Percentiles rank a stretch among this genome's conserved stretches.
phyloP scores from a whole-genome alignment of 92 coral and sea anemone species.

The Muricea muricata region DNA sequence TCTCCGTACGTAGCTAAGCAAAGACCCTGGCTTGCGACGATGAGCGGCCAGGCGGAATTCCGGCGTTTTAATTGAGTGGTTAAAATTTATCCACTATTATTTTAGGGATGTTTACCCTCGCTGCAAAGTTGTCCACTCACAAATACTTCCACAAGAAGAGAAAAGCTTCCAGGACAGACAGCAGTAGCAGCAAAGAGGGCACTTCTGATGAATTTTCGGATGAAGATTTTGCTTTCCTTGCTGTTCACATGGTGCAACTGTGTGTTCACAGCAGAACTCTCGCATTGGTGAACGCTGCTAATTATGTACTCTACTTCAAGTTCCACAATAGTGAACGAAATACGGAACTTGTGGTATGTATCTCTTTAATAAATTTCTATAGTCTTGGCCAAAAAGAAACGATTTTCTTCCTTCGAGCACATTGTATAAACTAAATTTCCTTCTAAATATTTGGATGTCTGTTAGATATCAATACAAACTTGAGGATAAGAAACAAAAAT shows the following conservation, averaged over 20 bases:
- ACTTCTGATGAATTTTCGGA: slow-evolving; percentile 45
- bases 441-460: too few relatives aligned
- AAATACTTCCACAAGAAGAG: slow-evolving; percentile 83
- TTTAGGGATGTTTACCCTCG: slow-evolving; percentile 71
- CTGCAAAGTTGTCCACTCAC: slow-evolving; percentile 84
- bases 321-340: slow-evolving; percentile 76
- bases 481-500: too few relatives aligned
- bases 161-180: slow-evolving; percentile 58
- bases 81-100: too few relatives aligned
- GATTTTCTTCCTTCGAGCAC: too few relatives aligned
- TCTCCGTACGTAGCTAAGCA: too few relatives aligned
- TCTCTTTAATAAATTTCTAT: background rate
- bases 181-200: slow-evolving; percentile 68
- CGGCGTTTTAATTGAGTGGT: too few relatives aligned
- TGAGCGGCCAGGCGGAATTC: too few relatives aligned
- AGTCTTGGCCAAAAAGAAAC: too few relatives aligned
- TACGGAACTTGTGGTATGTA: slow-evolving; percentile 80
- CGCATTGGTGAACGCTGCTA: slow-evolving; percentile 72
- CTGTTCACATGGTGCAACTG: slow-evolving; percentile 75
- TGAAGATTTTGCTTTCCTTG: slow-evolving; percentile 78
- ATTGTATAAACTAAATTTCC: too few relatives aligned
- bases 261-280: slow-evolving; percentile 86
- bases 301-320: slow-evolving; percentile 77
- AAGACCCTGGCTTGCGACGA: too few relatives aligned
- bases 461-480: too few relatives aligned